Base-by-base conservation (phyloP, 1,140 invertebrate genomes). In the Aphidius ervi region DNA sequence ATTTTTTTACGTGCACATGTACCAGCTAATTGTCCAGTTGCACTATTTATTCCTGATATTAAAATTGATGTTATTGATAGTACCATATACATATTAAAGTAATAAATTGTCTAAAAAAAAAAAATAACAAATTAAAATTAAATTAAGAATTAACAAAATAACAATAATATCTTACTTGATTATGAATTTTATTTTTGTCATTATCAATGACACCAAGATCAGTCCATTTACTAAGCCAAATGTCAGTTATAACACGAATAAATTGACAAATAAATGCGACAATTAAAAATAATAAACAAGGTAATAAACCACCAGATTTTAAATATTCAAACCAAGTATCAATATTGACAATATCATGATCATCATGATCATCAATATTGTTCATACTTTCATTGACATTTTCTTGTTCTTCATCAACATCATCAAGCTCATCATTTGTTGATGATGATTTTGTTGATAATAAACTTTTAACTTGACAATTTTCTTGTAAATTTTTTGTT, bases 161-260 rank as follows among this genome's bases (percentile, higher is more conserved):
- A 49, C 0, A 9, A 48, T 23, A n/a, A 40, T 57, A 57, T 42
- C 45, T 59, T 16, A 65, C 61, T 56, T 65, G 55, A 53, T 62
- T 52, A 23, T 62, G 56, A 37, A 45, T 41, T 23, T 31, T 48
- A 1, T 47, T 40, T 16, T 42, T 42, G 39, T 54, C 31, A 23
- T 45, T 43, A 8, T 16, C 2, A 39, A 45, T 42, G 46, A 9
- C 31, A 16, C 62, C 59, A 4, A 66, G 48, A 59, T 62, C 76
- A 16, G 83, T 84, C 86, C 86, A 88, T n/a, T 75, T 69, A 63
- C 82, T 82, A 41, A 88, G 70, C 85, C 86, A 88, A 65, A 86
- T 78, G 74, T 87, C 86, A 46, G 83, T 84, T 64, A 80, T 82
- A 42, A 88, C 82, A 59, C 83, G 77, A 55, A 85, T 67, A 61